A percentile compares a stretch with the other conserved stretches of the same genome.
Conservation (phyloP, 2,797 vertebrate genomes). For the Poecilia gillii region DNA sequence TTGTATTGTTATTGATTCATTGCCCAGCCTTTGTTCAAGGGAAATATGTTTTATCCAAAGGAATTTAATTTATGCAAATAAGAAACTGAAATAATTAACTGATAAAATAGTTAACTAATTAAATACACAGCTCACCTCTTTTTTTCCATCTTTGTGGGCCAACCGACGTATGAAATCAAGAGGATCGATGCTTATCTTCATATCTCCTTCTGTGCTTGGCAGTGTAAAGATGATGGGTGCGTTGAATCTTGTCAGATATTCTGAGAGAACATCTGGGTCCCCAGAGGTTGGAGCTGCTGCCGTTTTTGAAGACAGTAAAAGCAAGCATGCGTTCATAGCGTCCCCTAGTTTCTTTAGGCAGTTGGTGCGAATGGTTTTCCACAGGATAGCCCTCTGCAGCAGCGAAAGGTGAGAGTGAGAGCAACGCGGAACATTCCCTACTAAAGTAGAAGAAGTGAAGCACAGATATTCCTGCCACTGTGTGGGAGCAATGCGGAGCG, state of each 20-base stretch:
- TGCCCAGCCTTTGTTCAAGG: neutral
- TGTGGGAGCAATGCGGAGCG: slow-evolving; percentile 67
- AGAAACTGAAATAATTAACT: neutral
- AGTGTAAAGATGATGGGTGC: slow-evolving; percentile 79
- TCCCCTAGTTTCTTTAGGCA: slow-evolving; percentile 69
- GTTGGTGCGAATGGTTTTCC: slow-evolving; percentile 82
- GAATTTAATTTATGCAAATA: neutral
- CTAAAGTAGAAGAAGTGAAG: slow-evolving; percentile 76
- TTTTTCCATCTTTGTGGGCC: slow-evolving; percentile 54
- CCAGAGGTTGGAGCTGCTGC: slow-evolving; percentile 38
- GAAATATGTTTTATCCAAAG: neutral
- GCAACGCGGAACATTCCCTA: slow-evolving; percentile 74
- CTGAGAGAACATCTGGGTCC: slow-evolving; percentile 54
- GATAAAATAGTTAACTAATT: neutral
- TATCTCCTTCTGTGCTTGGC: slow-evolving; percentile 53
- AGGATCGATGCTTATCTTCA: slow-evolving; percentile 69
- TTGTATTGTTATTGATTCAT: too few species aligned
- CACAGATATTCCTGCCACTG: slow-evolving; percentile 87
- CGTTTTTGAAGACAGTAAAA: slow-evolving; percentile 54
- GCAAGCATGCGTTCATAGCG: slow-evolving; percentile 75
- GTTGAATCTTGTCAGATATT: slow-evolving; percentile 59
- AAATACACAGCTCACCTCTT: slow-evolving; percentile 62
- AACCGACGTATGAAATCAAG: slow-evolving; percentile 76
- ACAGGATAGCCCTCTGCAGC: slow-evolving; percentile 85
- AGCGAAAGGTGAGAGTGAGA: slow-evolving; percentile 80